Base-by-base conservation (phyloP, 2,113 vertebrate species). In the Chamaetylas fuelleborni region DNA sequence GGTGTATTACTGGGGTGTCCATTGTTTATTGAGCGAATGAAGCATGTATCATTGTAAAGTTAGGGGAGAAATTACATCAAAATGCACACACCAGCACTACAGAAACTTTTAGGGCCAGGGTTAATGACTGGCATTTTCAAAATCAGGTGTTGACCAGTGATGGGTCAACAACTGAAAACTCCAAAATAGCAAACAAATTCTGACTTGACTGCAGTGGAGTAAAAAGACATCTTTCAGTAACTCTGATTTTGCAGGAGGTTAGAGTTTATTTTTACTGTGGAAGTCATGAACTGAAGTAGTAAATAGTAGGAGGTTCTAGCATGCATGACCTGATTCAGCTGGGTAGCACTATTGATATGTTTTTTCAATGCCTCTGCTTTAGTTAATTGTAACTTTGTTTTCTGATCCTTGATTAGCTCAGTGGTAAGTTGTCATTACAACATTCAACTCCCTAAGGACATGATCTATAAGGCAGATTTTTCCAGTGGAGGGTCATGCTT, bases 331-430 rank as follows among this genome's bases (percentile, higher is more conserved):
- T 89, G 65, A 47, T 94, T 96, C 81, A 78, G 47, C 47, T 71
- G 73, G 81, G 40, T 74, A 89, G 47, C 43, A 19, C 8, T 48
- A 96, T 89, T 79, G 92, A 87, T 87, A 47, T 29, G 28, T 22
- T 36, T 87, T 81, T 45, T 67, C 45, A 81, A 19, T 66, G 64
- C 69, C 53, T 79, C 73, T 85, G 69, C 61, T 79, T 87, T 40
- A 87, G 81, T 91, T 96, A 94, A 87, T 51, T 48, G 84, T 73
- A 92, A 81, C 56, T 83, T 89, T 31, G 58, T 89, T 86, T 93
- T 90, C 62, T 87, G 86, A 51, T 83, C 86, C 87, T 78, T 87
- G 77, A 95, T 96, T 91, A 94, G 84, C 65, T 95, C 81, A 29
- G 69, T 72, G 65, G 73, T 89, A 81, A 87, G 43, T 67, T 96